phyloP scores from a whole-genome alignment of 2,113 vertebrate species.

The Heliornis fulica region DNA sequence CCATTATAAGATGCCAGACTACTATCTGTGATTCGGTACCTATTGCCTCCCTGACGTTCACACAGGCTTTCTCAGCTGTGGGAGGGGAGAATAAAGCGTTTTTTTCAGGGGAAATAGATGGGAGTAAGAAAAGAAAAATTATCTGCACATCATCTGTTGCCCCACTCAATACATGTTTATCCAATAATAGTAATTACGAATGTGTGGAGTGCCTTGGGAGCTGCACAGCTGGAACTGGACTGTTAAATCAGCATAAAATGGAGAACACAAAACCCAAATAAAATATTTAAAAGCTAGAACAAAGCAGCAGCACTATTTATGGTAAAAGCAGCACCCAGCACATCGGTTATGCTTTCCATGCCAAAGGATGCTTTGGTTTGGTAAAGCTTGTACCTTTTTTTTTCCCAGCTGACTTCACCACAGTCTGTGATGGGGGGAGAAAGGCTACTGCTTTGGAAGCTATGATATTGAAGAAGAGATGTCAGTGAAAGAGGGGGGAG shows the following conservation, averaged over 20 bases:
- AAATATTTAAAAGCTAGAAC: conserved; percentile 41
- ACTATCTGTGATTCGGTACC: background rate
- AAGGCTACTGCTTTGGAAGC: background rate
- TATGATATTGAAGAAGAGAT: background rate
- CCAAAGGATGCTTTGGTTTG: background rate
- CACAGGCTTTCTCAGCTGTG: background rate
- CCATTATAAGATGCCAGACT: background rate
- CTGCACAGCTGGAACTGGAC: background rate
- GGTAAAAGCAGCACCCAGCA: background rate
- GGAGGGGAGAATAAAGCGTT: background rate
- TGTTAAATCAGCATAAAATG: conserved; percentile 21
- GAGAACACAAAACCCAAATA: background rate
- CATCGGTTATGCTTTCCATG: background rate
- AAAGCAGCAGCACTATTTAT: conserved; percentile 12
- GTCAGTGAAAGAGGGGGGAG: background rate
- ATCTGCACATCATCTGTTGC: background rate
- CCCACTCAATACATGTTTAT: conserved; percentile 31
- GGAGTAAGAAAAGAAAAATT: background rate
- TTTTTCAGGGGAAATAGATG: background rate
- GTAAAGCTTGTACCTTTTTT: background rate
- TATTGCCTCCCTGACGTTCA: background rate
- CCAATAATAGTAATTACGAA: conserved; percentile 38
- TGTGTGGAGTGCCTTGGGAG: background rate
- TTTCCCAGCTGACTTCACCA: background rate
- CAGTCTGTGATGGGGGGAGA: background rate